Evolutionary conservation across 2,113 vertebrate species (phyloP), one percentile per base, ranked within the genome.

Genomic region (Saccopteryx bilineata): DNA sequence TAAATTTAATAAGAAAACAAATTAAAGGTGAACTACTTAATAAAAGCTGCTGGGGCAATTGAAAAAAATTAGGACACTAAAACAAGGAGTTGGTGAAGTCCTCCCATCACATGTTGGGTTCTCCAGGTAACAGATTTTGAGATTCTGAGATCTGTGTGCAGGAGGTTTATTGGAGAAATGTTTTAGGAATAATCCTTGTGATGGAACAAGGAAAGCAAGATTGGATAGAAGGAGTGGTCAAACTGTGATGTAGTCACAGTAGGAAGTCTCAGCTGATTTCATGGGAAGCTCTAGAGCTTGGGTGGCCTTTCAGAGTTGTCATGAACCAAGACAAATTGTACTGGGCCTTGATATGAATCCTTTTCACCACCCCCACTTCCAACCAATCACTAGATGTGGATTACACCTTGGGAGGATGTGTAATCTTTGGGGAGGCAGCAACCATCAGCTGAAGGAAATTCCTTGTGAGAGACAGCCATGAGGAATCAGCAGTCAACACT

Each of bases 81-180:
- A 94, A 52, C 24, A 28, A 46, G 26, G 39, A 69, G 33, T 66
- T 94, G 31, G n/a, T 74, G 17, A 90, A 54, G 24, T 33, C 21
- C 28, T 13, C 19, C 60, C 58, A 33, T 65, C 46, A 71, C 13
- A 48, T 33, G 11, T 21, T 66, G 17, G 23, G 5, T 48, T 84
- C 56, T 48, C 50, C 52, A 81, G 63, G 52, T 66, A 95, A 94
- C 17, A 71, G 14, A 75, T 92, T 71, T 72, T 90, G 75, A 92
- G 50, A 56, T 19, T 72, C 84, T 82, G 74, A 63, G 33, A 83
- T 94, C n/a, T 79, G 52, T 63, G 14, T 86, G 50, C 72, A 52
- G 10, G 48, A 21, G 7, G 19, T 87, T 63, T 66, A 23, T 19
- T 52, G 46, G 46, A 48, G 48, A 9, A 94, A 60, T 65, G 33